Percentiles rank a stretch among this genome's conserved stretches.
phyloP scores from a whole-genome alignment of 2,113 vertebrate species.

The Castor canadensis region DNA sequence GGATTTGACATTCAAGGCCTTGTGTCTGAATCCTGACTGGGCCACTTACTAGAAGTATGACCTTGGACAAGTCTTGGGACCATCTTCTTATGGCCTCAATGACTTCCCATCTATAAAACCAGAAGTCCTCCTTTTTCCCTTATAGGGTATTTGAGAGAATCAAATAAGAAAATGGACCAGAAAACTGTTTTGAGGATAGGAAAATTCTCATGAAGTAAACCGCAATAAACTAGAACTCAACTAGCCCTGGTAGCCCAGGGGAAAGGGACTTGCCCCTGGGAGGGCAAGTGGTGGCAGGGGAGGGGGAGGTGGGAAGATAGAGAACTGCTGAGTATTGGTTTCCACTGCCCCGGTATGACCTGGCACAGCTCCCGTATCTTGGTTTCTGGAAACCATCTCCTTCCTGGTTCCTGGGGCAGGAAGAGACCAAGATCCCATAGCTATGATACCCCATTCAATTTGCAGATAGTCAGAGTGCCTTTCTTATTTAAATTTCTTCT shows the following conservation, averaged over 20 bases:
- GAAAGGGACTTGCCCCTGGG: slow-evolving; percentile 21
- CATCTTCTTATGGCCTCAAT: not conserved
- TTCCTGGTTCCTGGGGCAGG: slow-evolving; percentile 74
- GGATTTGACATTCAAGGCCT: not conserved
- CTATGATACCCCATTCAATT: not conserved
- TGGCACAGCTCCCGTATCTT: slow-evolving; percentile 51
- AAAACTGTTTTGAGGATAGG: not conserved
- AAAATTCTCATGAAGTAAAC: not conserved
- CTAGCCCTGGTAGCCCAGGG: not conserved
- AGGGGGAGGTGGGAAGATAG: not conserved
- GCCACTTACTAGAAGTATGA: not conserved
- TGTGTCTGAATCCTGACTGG: not conserved
- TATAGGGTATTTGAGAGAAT: not conserved
- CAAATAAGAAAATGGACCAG: not conserved
- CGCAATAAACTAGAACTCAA: not conserved
- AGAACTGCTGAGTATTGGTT: not conserved
- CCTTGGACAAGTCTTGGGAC: not conserved
- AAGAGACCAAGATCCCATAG: slow-evolving; percentile 37
- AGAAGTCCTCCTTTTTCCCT: not conserved
- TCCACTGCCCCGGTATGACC: slow-evolving; percentile 52
- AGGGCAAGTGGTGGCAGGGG: not conserved
- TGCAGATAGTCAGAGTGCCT: not conserved
- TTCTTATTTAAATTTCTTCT: not conserved
- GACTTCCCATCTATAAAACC: not conserved
- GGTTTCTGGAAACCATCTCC: slow-evolving; percentile 68